These are phyloP conservation scores for Ctenopoma kingsleyae DNA, from an alignment of 2,797 vertebrate genomes.

Conservation along the genomic window DNA sequence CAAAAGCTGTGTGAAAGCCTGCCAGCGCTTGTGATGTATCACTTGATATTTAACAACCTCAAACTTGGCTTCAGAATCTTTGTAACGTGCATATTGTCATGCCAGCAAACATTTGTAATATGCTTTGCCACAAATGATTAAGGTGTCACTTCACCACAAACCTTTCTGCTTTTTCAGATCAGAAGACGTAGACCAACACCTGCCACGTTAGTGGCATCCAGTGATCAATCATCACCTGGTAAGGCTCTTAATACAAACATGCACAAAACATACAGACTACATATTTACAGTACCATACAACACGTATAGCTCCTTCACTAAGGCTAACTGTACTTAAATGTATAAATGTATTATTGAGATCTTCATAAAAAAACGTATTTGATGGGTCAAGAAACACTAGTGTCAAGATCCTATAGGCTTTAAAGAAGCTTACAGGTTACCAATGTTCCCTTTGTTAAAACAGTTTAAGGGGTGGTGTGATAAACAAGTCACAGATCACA, in stretches of 20 bases:
- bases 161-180: conserved; percentile 81
- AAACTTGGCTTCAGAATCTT: not conserved
- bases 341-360: too few relatives aligned
- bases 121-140: not conserved
- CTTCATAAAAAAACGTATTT: too few relatives aligned
- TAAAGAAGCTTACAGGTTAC: too few relatives aligned
- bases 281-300: not conserved
- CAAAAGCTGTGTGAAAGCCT: conserved; percentile 1
- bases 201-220: conserved; percentile 93
- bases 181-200: conserved; percentile 93
- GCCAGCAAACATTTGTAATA: not conserved
- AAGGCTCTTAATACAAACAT: conserved; percentile 35
- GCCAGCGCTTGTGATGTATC: not conserved
- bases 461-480: too few relatives aligned
- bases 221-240: conserved; percentile 96
- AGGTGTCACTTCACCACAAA: not conserved
- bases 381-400: too few relatives aligned
- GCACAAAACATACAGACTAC: not conserved
- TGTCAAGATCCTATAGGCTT: too few relatives aligned
- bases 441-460: too few relatives aligned
- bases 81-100: not conserved
- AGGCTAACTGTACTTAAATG: too few relatives aligned
- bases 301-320: too few relatives aligned
- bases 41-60: not conserved
- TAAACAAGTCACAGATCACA: too few relatives aligned